These are phyloP conservation scores for Melanostoma mellinum DNA, from an alignment of 2,888 invertebrate species.

Conservation along the genomic window DNA sequence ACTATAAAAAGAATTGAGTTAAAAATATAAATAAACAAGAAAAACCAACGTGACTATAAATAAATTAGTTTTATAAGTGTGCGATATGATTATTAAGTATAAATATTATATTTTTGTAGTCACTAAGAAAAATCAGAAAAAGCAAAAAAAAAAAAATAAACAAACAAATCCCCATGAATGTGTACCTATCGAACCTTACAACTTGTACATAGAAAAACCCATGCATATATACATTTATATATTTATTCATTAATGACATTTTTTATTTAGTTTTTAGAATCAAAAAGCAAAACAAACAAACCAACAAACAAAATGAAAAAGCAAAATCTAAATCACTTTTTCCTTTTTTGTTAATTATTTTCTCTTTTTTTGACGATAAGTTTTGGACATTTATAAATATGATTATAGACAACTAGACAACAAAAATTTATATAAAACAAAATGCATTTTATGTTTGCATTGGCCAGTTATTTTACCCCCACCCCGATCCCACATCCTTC, in stretches of 20 bases:
- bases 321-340: constrained; percentile 39
- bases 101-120: constrained; percentile 53
- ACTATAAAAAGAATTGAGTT: constrained; percentile 59
- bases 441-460: constrained; percentile 69
- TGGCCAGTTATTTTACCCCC: constrained; percentile 60
- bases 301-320: constrained; percentile 33
- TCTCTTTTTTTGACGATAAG: constrained; percentile 63
- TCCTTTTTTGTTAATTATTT: constrained; percentile 33
- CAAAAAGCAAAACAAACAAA: constrained; percentile 69
- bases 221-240: constrained; percentile 63
- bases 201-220: constrained; percentile 60
- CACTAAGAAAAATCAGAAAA: constrained; percentile 52
- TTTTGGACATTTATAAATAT: constrained; percentile 38
- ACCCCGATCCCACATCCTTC: neutral
- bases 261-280: constrained; percentile 72
- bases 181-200: constrained; percentile 47
- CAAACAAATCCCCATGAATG: constrained; percentile 51
- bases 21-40: constrained; percentile 32
- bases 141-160: constrained; percentile 37
- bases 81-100: constrained; percentile 49
- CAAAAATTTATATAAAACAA: constrained; percentile 8
- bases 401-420: constrained; percentile 32
- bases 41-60: constrained; percentile 64
- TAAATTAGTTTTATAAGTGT: constrained; percentile 58
- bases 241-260: constrained; percentile 70